phyloP scores from a whole-genome alignment of 2,888 invertebrate genomes.

The Gastracanthus pulcherrimus region DNA sequence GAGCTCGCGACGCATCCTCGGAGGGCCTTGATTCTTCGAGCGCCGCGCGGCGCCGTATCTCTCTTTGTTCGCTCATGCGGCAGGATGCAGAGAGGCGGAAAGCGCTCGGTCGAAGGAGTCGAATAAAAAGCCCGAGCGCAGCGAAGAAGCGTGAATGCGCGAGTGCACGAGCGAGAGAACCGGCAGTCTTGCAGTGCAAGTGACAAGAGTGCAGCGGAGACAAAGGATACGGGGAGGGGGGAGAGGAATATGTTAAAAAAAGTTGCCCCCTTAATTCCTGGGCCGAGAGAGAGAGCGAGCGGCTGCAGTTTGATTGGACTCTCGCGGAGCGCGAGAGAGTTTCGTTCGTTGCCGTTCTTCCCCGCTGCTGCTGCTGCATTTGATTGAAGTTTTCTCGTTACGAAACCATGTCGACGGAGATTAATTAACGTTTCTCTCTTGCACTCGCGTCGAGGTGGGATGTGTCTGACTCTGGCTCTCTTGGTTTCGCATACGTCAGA shows the following conservation, averaged over 20 bases:
- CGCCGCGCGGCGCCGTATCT: background rate
- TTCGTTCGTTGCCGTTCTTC: conserved; percentile 8
- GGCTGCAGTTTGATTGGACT: conserved; percentile 49
- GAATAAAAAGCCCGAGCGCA: background rate
- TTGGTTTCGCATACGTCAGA: conserved; percentile 30
- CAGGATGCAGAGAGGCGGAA: background rate
- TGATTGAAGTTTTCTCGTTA: conserved; percentile 54
- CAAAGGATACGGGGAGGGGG: background rate
- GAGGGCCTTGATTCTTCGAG: conserved; percentile 29
- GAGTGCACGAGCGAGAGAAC: background rate
- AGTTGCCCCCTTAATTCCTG: conserved; percentile 34
- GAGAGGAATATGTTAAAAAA: conserved; percentile 2
- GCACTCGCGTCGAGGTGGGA: no score
- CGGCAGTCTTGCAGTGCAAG: no score
- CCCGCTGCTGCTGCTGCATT: no score
- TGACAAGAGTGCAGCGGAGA: background rate
- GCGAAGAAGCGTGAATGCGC: background rate
- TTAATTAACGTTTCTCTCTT: conserved; percentile 43
- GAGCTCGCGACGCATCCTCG: background rate
- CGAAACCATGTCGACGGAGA: conserved; percentile 41
- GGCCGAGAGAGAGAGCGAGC: no score
- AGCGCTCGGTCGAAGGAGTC: background rate
- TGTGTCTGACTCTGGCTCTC: no score
- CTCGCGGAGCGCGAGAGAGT: background rate
- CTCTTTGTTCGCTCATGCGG: conserved; percentile 18